Evolutionary conservation across 2,797 vertebrate genomes (phyloP).

Genomic region (Synaphobranchus kaupii): DNA sequence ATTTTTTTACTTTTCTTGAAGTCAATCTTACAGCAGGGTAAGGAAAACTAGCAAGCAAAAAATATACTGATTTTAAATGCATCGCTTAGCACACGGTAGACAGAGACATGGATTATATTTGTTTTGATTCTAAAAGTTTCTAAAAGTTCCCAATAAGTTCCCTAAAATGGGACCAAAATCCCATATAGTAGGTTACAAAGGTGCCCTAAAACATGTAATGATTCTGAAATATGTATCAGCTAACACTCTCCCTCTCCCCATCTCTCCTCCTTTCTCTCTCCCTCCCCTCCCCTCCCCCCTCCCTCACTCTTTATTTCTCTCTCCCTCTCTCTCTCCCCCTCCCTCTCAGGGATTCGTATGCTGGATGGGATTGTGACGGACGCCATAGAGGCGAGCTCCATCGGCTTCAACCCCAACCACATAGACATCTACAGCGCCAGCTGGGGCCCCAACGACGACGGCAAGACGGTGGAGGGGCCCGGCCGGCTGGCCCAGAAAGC

Average conservation of each 20-base stretch:
- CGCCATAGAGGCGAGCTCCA: constrained; percentile 88
- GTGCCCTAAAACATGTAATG: not conserved
- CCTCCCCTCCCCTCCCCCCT: not conserved
- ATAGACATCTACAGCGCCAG: constrained; percentile 92
- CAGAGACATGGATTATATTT: not conserved
- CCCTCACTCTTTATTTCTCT: not conserved
- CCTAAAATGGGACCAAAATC: not conserved
- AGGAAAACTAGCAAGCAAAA: not conserved
- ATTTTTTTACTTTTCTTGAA: not conserved
- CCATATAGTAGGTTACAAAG: not conserved
- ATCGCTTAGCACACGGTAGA: not conserved
- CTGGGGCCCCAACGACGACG: constrained; percentile 95
- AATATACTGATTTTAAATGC: not conserved
- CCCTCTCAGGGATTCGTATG: constrained; percentile 84
- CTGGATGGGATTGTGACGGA: constrained; percentile 94
- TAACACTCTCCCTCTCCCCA: not conserved
- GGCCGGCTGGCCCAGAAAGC: constrained; percentile 86
- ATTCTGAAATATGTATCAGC: not conserved
- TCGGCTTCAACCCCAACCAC: constrained; percentile 87
- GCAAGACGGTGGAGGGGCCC: constrained; percentile 90
- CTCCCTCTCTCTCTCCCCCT: not conserved
- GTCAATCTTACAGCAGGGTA: not conserved
- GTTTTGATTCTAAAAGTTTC: not conserved
- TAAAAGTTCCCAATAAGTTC: not conserved
- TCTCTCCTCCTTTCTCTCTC: not conserved